Base-by-base conservation (phyloP, 2,888 invertebrate species). In the Platycheirus albimanus region DNA sequence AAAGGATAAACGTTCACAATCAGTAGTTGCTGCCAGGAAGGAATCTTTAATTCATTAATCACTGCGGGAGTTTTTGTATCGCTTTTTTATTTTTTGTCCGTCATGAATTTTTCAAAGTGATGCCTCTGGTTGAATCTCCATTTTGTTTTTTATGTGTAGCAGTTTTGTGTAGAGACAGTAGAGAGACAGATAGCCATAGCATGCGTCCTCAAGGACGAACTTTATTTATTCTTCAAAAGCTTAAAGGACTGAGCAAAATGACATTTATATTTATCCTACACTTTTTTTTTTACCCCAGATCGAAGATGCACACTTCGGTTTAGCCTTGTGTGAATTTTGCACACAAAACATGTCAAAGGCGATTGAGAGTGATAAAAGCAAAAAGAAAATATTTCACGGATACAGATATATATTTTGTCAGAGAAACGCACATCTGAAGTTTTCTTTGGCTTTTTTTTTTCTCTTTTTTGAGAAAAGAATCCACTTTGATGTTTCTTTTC, bases 1-100 rank as follows among this genome's bases (percentile, higher is more conserved):
- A 19, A 58, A 56, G 51, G 64, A 71, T 56, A 77, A 70, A 78
- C 78, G 78, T 71, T 70, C 78, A 61, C 71, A 78, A 78, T 78
- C 78, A 71, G 51, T 66, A 41, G 71, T 41, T 66, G 66, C 43
- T 24, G 30, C 30, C 36, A 49, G 51, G 63, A 56, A 10, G 66
- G 38, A 71, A 71, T 78, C 66, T 7, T 33, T 6, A 33, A 78
- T 78, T 78, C 66, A 71, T 78, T 71, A 78, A 71, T 78, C 78
- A 71, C 58, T 58, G 33, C 38, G 17, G 20, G 38, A 24, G 20
- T 4, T 33, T 33, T 33, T 24, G 24, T 24, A 10, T 17, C 41
- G 1, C 5, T 24, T 2, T 15, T 5, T 33, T 33, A 8, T 24
- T 24, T 33, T 20, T 6, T 13, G 36, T 11, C 36, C 36, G 36